These are phyloP conservation scores for Aphis craccivora DNA, from an alignment of 1,140 invertebrate genomes.

Conservation along the genomic window DNA sequence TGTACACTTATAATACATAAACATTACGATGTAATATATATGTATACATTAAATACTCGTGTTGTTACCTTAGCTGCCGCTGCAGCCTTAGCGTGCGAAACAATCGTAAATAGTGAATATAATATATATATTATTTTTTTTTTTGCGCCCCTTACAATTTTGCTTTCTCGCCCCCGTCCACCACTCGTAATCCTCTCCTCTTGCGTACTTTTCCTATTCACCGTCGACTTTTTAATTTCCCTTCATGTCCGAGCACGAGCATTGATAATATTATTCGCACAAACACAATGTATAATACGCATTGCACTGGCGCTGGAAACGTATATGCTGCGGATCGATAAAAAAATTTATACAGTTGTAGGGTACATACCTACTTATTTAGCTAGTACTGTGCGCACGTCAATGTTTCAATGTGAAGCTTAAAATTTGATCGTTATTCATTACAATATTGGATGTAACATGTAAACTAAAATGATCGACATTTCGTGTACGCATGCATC, in stretches of 20 bases:
- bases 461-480: background rate
- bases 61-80: background rate
- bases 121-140: background rate
- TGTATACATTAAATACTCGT: background rate
- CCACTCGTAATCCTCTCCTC: background rate
- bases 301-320: background rate
- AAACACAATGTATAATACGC: background rate
- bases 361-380: background rate
- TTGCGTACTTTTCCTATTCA: background rate
- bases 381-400: background rate
- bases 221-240: constrained; percentile 36
- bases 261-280: constrained; percentile 35
- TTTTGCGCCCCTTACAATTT: constrained; percentile 22
- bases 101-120: constrained; percentile 6
- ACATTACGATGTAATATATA: background rate
- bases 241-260: constrained; percentile 44
- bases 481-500: background rate
- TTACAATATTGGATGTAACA: background rate
- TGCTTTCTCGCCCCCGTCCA: background rate
- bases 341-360: background rate
- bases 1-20: background rate
- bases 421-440: background rate
- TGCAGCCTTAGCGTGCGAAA: constrained; percentile 43
- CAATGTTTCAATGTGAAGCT: background rate
- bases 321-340: constrained; percentile 1